phyloP scores from a whole-genome alignment of 1,140 invertebrate species.

The Euura lappo region DNA sequence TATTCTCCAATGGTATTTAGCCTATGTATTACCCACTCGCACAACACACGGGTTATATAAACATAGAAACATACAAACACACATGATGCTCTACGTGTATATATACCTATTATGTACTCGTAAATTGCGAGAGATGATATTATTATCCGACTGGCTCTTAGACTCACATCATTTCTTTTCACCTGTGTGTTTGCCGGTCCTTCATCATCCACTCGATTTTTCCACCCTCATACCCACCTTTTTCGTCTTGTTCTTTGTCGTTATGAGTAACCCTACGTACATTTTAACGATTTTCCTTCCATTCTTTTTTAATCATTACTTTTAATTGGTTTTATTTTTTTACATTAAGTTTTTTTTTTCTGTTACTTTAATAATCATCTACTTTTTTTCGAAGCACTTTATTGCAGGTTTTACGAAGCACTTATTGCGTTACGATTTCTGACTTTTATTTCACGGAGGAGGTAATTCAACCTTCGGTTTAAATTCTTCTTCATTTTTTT shows the following conservation, averaged over 20 bases:
- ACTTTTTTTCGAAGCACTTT: constrained; percentile 42
- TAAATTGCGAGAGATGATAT: not conserved
- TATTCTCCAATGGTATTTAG: not conserved
- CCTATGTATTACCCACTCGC: not conserved
- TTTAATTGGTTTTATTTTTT: constrained; percentile 19
- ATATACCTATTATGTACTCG: constrained; percentile 10
- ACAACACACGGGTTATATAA: constrained; percentile 42
- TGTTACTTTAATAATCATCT: constrained; percentile 12
- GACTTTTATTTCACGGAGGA: not conserved
- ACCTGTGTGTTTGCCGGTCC: no score
- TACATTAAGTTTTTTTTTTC: constrained; percentile 24
- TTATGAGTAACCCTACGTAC: no score
- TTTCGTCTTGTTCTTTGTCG: not conserved
- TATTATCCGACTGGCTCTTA: not conserved
- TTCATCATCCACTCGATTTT: constrained; percentile 8
- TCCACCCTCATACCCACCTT: not conserved
- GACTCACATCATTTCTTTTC: constrained; percentile 18
- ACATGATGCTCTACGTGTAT: constrained; percentile 25
- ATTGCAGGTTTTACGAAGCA: constrained; percentile 44
- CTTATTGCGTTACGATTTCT: constrained; percentile 36
- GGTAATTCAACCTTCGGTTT: not conserved
- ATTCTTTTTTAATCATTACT: constrained; percentile 14
- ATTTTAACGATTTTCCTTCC: not conserved
- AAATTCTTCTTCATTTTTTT: not conserved
- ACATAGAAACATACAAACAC: constrained; percentile 56